These are phyloP conservation scores for Limnephilus rhombicus DNA, from an alignment of 2,888 invertebrate species.

Conservation along the genomic window DNA sequence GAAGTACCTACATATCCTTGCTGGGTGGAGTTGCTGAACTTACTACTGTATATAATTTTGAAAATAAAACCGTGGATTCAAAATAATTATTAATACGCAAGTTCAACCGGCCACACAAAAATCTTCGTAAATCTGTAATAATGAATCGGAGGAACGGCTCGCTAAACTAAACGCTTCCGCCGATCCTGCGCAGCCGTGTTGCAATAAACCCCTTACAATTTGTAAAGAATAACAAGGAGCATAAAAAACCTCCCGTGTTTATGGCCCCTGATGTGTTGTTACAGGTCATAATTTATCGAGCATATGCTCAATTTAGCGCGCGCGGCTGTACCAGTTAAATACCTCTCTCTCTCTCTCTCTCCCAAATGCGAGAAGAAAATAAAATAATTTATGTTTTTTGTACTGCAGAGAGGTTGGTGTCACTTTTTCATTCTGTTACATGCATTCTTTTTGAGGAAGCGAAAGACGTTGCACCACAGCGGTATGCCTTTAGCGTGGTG, in stretches of 20 bases:
- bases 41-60: not conserved
- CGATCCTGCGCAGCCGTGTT: not conserved
- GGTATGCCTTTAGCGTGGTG: not conserved
- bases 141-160: not conserved
- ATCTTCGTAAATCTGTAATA: not conserved
- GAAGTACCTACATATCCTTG: no score
- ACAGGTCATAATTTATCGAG: constrained; percentile 43
- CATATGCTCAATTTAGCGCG: constrained; percentile 38
- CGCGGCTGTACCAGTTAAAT: not conserved
- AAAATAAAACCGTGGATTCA: not conserved
- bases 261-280: constrained; percentile 43
- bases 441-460: not conserved
- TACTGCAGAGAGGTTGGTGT: not conserved
- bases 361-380: constrained; percentile 9
- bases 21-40: no score
- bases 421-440: not conserved
- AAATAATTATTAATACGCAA: not conserved
- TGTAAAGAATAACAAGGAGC: not conserved
- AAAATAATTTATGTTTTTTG: not conserved
- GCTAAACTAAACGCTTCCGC: not conserved
- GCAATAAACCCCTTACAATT: not conserved
- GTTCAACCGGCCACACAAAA: not conserved
- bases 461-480: not conserved
- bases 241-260: constrained; percentile 3
- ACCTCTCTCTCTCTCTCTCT: not conserved